Evolutionary conservation across 2,113 vertebrate genomes (phyloP), one percentile per base, ranked within the genome.

Genomic region (Syngnathoides biaculeatus): DNA sequence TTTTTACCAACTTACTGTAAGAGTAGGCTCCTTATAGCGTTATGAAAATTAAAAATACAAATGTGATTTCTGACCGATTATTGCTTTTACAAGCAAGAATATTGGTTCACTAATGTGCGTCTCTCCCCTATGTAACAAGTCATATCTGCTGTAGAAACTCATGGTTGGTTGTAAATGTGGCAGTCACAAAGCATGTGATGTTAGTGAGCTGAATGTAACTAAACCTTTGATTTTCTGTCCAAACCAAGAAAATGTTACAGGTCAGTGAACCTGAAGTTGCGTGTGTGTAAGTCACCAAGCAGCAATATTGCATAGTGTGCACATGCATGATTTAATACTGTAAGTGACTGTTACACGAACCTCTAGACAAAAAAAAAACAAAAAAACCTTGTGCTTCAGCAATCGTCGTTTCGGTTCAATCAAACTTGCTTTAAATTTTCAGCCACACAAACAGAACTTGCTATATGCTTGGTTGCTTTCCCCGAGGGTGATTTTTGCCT

Each of bases 351-450:
- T 1, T 39, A 47, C 67, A 65, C 30, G 63, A 60, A 80, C 66
- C 62, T 52, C 53, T 73, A 11, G 26, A 71, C 9, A 3, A n/a
- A n/a, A n/a, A n/a, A n/a, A n/a, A n/a, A n/a, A n/a, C n/a, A n/a
- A n/a, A n/a, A n/a, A 74, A 80, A 69, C 55, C 38, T 22, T 68
- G 22, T 77, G 74, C 69, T 59, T 80, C 38, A 45, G 52, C 69
- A 65, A 47, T 47, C 59, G 59, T 43, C 0, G 63, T 50, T 64
- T 17, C 42, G 65, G 72, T 81, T 48, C 61, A 76, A 67, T 73
- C 42, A 75, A 81, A 78, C 61, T 39, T 63, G n/a, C 69, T 74
- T 73, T 81, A 80, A 81, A 40, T 72, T 74, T 65, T 30, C 40
- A 55, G 70, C 64, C 53, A 68, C 61, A 17, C 2, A 26, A 82